phyloP scores from a whole-genome alignment of 2,888 invertebrate species.

The Acanthosepion esculentum region DNA sequence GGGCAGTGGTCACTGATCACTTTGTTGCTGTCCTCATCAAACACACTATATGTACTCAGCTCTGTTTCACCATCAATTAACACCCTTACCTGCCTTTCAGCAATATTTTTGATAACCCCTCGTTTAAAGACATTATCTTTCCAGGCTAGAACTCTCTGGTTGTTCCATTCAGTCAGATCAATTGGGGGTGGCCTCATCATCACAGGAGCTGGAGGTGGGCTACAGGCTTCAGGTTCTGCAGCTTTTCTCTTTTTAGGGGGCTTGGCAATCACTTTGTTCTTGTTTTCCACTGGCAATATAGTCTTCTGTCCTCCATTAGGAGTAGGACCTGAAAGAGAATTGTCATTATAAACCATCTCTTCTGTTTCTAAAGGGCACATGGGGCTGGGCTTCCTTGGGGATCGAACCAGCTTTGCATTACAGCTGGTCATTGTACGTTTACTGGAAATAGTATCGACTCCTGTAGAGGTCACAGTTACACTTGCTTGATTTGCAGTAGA shows the following conservation, averaged over 20 bases:
- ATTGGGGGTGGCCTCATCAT: slow-evolving; percentile 73
- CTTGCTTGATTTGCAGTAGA: neutral
- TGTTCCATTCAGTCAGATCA: slow-evolving; percentile 94
- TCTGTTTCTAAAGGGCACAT: slow-evolving; percentile 46
- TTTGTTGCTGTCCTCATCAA: slow-evolving; percentile 86
- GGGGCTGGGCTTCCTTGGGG: slow-evolving; percentile 50
- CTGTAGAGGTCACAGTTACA: neutral
- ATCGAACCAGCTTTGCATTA: slow-evolving; percentile 2
- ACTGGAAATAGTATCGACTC: neutral
- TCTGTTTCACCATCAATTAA: slow-evolving; percentile 87
- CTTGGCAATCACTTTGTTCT: slow-evolving; percentile 77
- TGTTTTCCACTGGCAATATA: slow-evolving; percentile 55
- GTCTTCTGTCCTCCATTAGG: slow-evolving; percentile 49
- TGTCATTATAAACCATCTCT: slow-evolving; percentile 24
- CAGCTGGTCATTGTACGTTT: neutral
- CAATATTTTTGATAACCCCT: slow-evolving; percentile 84
- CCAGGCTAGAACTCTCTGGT: slow-evolving; percentile 92
- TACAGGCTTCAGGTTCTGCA: slow-evolving; percentile 67
- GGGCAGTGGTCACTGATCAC: slow-evolving; percentile 95
- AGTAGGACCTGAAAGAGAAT: neutral
- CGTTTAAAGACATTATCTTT: slow-evolving; percentile 86
- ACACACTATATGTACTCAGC: slow-evolving; percentile 82
- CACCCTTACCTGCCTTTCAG: slow-evolving; percentile 82
- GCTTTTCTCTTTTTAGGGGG: slow-evolving; percentile 93
- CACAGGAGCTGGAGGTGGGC: slow-evolving; percentile 52